phyloP scores from a whole-genome alignment of 2,797 vertebrate genomes.

The Pseudomugil tenellus region DNA sequence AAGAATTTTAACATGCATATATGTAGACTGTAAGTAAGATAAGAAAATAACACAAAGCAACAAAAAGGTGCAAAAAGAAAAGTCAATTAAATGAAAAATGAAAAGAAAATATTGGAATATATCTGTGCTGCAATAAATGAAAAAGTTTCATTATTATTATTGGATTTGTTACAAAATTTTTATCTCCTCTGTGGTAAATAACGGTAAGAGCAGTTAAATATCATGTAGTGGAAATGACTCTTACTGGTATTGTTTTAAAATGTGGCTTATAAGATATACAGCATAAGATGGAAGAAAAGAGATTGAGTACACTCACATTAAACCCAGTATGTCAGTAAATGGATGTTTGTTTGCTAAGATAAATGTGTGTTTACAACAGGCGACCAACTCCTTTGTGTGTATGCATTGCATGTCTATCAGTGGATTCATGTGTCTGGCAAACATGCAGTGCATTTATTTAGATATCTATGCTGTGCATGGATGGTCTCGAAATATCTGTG shows the following conservation, averaged over 20 bases:
- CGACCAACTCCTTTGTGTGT: slow-evolving; percentile 20
- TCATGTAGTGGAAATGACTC: background rate
- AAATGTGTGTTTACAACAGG: slow-evolving; percentile 1
- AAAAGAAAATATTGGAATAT: too few relatives aligned
- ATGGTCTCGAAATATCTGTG: slow-evolving; percentile 1
- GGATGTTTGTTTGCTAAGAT: slow-evolving; percentile 6
- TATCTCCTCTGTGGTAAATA: background rate
- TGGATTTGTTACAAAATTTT: background rate
- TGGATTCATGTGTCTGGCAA: slow-evolving; percentile 12
- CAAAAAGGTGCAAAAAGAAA: background rate
- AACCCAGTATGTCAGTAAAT: slow-evolving; percentile 1
- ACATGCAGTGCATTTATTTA: background rate
- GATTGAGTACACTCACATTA: background rate
- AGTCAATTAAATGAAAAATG: background rate
- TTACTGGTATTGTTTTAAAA: background rate
- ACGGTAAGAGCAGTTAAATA: background rate
- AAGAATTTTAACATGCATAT: background rate
- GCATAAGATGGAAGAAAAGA: background rate
- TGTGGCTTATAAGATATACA: background rate
- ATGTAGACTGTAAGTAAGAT: background rate
- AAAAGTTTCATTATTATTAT: background rate
- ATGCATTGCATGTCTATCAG: background rate
- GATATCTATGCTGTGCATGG: background rate
- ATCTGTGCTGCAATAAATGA: too few relatives aligned
- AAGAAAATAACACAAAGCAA: background rate